Evolutionary conservation across 2,113 vertebrate genomes (phyloP), one percentile per base, ranked within the genome.

Genomic region (Raja brachyura): DNA sequence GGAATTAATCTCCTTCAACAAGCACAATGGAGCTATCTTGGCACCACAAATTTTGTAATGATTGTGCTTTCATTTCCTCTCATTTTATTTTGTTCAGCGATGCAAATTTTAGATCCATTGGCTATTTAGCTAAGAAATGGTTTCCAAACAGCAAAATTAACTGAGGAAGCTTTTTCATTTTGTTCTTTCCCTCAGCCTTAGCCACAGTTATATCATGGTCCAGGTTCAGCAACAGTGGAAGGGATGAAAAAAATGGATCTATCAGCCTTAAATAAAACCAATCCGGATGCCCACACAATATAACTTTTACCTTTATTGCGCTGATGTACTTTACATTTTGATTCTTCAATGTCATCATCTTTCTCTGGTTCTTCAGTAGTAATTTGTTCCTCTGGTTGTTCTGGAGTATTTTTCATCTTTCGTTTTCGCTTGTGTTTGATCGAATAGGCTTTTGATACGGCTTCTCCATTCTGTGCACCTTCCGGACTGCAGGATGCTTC

Each of bases 401-500:
- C 88, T 25, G 66, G 18, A 92, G 68, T 18, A 73, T 14, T 81
- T 95, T 94, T 95, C 97, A 54, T 93, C 95, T 94, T 95, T 97
- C 76, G 94, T 97, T 94, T 96, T 96, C 0, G 93, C 93, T 94
- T 94, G 33, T 0, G 93, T 94, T 96, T 96, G 0, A 93, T 93
- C 94, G 94, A n/a, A 0, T 92, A 28, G 93, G 94, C 66, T 56
- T 96, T 95, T 94, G 93, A n/a, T 7, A 56, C 8, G 93, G 85
- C 66, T 73, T 92, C 90, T 54, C 28, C 48, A 48, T 73, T 25
- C 74, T 95, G 94, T 25, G 93, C 94, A 94, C 93, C 94, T 92
- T 95, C 93, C 74, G 96, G 93, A 28, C 93, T 94, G 85, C 94
- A 93, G 93, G 97, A 94, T 22, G 96, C 96, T 28, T 98, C 97